Base-by-base conservation (phyloP, 2,113 vertebrate genomes). In the Motacilla tschutschensis region DNA sequence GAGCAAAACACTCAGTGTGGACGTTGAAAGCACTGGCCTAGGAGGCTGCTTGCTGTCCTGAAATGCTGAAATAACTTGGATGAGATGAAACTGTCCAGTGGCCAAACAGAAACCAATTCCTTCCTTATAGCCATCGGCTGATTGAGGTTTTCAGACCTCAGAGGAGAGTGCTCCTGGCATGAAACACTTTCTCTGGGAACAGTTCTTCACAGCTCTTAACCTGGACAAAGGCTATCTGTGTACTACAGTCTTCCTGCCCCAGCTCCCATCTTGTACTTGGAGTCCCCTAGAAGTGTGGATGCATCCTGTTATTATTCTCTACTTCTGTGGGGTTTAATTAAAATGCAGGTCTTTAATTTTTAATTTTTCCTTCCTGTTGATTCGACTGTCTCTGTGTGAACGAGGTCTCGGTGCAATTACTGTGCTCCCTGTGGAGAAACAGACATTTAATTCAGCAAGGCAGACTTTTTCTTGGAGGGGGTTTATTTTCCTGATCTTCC, bases 261-360 rank as follows among this genome's bases (percentile, higher is more conserved):
- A 29, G 43, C 51, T 93, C 20, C 59, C 2, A 0, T 77, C 64
- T 79, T 58, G 29, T n/a, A 40, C 24, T 65, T 51, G 11, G 19
- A 89, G 62, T 60, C 58, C 69, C 24, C 51, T 71, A 2, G 57
- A 91, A 71, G 67, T 76, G 38, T 58, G 67, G 78, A 38, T 65
- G 55, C 83, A 62, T 88, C 72, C 67, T 87, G 59, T 73, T 82
- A 8, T 66, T 85, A 46, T 82, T 88, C 86, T 74, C 5, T 19
- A 33, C 75, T 88, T 88, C 69, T 66, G 0, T 43, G 28, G 33
- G 65, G 53, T 79, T 95, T 94, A 94, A 95, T 92, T 95, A 94
- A 94, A 95, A 93, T 77, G 51, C 65, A 75, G 31, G 53, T 90
- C 72, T 94, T 93, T 74, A 94, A 93, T 93, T 94, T 95, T 95